These are phyloP conservation scores for Chelonia mydas DNA, from an alignment of 2,797 vertebrate species.

Conservation along the genomic window DNA sequence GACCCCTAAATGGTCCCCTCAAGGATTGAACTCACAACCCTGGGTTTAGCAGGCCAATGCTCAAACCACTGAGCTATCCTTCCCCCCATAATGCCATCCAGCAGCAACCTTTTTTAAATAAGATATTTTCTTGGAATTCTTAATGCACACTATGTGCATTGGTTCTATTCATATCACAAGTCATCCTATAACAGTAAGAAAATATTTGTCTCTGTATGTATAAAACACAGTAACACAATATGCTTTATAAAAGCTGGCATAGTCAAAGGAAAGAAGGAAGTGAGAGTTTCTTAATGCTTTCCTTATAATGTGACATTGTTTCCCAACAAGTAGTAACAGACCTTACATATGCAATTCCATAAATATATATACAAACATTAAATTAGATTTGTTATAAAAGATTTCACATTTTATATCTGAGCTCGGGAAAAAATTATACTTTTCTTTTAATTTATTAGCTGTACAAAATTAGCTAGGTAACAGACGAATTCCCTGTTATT, in stretches of 20 bases:
- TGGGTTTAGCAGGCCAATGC: too few relatives aligned
- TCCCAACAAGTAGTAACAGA: conserved; percentile 23
- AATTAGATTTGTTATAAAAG: conserved; percentile 64
- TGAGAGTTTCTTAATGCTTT: conserved; percentile 49
- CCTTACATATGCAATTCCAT: neutral
- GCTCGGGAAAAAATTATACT: conserved; percentile 44
- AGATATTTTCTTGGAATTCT: neutral
- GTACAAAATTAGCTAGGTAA: neutral
- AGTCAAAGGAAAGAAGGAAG: conserved; percentile 45
- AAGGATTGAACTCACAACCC: too few relatives aligned
- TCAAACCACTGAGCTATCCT: too few relatives aligned
- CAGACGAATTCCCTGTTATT: neutral
- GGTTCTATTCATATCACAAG: conserved; percentile 36
- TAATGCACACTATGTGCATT: conserved; percentile 5
- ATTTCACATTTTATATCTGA: conserved; percentile 34
- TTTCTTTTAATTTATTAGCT: neutral
- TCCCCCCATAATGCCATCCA: neutral
- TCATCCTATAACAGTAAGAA: conserved; percentile 49
- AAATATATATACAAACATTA: conserved; percentile 65
- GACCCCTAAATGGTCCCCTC: too few relatives aligned
- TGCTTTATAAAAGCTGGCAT: conserved; percentile 74
- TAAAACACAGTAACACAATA: conserved; percentile 46
- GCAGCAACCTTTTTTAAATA: conserved; percentile 23
- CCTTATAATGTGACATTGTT: conserved; percentile 15
- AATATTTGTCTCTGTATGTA: neutral